Conservation (phyloP, 2,888 invertebrate genomes). For the Chymomyza amoena region DNA sequence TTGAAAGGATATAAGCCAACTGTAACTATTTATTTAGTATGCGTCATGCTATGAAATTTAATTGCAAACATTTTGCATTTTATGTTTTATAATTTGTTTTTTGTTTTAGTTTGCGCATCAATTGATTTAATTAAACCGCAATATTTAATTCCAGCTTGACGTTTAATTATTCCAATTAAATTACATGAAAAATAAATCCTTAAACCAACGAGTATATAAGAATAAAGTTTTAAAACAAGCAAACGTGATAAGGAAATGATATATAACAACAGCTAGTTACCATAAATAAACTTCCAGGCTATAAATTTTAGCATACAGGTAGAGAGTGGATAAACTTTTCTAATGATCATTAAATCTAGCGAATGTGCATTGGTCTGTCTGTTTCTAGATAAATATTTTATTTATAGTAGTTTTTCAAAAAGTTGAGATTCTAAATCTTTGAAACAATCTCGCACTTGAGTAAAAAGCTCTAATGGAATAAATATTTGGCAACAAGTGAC, state of each 20-base stretch:
- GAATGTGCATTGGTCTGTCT: background rate
- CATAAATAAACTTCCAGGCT: background rate
- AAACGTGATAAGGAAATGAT: background rate
- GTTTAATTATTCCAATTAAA: slow-evolving; percentile 40
- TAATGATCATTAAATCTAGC: background rate
- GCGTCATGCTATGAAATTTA: background rate
- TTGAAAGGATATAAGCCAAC: background rate
- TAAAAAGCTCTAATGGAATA: too few relatives aligned
- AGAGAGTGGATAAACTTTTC: background rate
- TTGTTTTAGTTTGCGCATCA: slow-evolving; percentile 12
- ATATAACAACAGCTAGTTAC: background rate
- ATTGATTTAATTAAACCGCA: slow-evolving; percentile 42
- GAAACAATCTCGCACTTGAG: too few relatives aligned
- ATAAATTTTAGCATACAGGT: background rate
- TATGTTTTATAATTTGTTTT: slow-evolving; percentile 6
- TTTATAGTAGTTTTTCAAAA: slow-evolving; percentile 1
- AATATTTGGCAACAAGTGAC: too few relatives aligned
- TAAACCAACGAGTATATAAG: background rate
- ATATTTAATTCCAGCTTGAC: slow-evolving; percentile 36
- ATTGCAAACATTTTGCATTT: background rate
- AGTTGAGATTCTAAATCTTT: too few relatives aligned
- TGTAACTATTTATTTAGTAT: background rate
- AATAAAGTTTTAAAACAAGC: background rate
- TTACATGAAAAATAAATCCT: background rate
- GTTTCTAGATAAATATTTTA: background rate